Evolutionary conservation across 2,113 vertebrate species (phyloP).

Genomic region (Pomatostomus ruficeps): DNA sequence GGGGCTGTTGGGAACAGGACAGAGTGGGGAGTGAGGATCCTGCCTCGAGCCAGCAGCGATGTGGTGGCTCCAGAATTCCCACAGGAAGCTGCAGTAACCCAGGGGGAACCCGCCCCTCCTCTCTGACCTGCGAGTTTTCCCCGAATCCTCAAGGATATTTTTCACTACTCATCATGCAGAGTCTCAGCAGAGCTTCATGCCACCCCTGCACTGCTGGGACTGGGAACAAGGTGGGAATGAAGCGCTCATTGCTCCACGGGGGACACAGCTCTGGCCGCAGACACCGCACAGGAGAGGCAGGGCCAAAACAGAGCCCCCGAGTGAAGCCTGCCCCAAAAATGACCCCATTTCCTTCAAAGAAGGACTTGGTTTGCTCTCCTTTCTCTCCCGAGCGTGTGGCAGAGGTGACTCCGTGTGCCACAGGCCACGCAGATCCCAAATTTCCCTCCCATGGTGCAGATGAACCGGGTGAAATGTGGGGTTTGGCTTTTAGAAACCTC

Average conservation of each 20-base stretch:
- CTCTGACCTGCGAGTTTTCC: neutral
- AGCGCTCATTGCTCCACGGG: neutral
- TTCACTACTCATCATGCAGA: neutral
- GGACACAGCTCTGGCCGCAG: neutral
- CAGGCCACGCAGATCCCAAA: neutral
- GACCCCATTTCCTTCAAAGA: neutral
- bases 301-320: neutral
- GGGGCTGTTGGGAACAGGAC: neutral
- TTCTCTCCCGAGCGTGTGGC: fast-evolving
- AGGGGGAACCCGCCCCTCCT: neutral
- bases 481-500: neutral
- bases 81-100: neutral
- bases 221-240: neutral
- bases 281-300: neutral
- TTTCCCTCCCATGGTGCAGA: fast-evolving
- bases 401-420: neutral
- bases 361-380: neutral
- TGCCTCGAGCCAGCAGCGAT: fast-evolving
- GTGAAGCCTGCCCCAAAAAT: neutral
- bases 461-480: neutral
- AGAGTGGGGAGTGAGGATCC: neutral
- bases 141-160: neutral
- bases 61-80: neutral
- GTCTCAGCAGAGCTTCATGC: neutral
- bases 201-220: neutral